Evolutionary conservation across 1,140 invertebrate genomes (phyloP), one percentile per base, ranked within the genome.

Genomic region (Callitettix versicolor): DNA sequence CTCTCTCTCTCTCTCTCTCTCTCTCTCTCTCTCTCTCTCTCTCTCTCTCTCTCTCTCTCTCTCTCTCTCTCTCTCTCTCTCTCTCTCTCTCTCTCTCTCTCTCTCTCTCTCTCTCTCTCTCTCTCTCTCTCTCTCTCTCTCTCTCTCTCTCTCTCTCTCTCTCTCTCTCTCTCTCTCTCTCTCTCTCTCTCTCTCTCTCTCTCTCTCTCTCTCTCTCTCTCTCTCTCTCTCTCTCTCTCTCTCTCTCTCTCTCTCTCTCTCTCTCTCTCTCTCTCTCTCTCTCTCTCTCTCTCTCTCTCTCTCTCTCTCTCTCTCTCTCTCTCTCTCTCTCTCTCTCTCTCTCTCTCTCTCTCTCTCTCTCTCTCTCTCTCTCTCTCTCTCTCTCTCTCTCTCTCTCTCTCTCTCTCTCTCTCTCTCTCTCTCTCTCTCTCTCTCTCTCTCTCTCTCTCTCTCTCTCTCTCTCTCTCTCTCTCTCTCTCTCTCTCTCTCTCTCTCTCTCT

Each of bases 201-300:
- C 34, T 36, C 34, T 36, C 34, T 36, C 34, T 36, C 34, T 36
- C 34, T 36, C 34, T 36, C 34, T 36, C 34, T 36, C 34, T 36
- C 34, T 36, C 34, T 36, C 34, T 36, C 34, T 36, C 34, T 36
- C 34, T 36, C 34, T 36, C 34, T 36, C 34, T 36, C 34, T 36
- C 34, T 36, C 34, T 36, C 34, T 36, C 34, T 36, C 34, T 36
- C 34, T 36, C 34, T 36, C 34, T 36, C 34, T 36, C 34, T 36
- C 34, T 36, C 34, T 36, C 34, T 36, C 34, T 36, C 34, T 36
- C 34, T 36, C 48, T 50, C 48, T 50, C 48, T 50, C 48, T 50
- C 48, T 50, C 48, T 50, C 48, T 50, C 48, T 50, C 48, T 50
- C 48, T 50, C 48, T 50, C 48, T 50, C 48, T 50, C 48, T 50